Conservation (phyloP, 2,113 vertebrate genomes). For the Vimba vimba region DNA sequence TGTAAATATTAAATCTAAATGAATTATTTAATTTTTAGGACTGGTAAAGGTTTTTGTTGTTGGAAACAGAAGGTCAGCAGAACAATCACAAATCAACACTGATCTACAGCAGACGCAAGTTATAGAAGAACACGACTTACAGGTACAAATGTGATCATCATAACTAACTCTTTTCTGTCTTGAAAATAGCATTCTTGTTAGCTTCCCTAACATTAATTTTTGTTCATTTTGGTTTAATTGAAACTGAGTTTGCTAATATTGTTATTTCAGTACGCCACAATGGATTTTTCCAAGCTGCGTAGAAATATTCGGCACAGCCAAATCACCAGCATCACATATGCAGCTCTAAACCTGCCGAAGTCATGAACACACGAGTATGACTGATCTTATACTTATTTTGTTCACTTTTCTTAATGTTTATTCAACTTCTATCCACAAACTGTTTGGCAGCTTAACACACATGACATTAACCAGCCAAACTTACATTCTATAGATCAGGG, state of each 20-base stretch:
- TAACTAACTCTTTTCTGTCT: background rate
- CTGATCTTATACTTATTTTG: background rate
- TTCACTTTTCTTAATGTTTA: background rate
- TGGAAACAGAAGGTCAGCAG: background rate
- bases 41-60: constrained; percentile 9
- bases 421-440: background rate
- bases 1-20: background rate
- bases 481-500: background rate
- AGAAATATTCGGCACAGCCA: background rate
- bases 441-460: background rate
- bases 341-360: constrained; percentile 5
- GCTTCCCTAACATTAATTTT: background rate
- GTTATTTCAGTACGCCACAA: background rate
- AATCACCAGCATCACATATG: background rate
- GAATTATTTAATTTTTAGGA: background rate
- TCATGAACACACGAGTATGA: background rate
- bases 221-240: background rate
- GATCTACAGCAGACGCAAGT: background rate
- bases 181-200: background rate
- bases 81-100: background rate
- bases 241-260: background rate
- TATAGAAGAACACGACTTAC: background rate
- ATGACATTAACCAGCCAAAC: background rate
- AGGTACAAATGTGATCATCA: background rate
- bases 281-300: background rate